phyloP scores from a whole-genome alignment of 2,888 invertebrate genomes.

The Dyspetes luteomarginatus region DNA sequence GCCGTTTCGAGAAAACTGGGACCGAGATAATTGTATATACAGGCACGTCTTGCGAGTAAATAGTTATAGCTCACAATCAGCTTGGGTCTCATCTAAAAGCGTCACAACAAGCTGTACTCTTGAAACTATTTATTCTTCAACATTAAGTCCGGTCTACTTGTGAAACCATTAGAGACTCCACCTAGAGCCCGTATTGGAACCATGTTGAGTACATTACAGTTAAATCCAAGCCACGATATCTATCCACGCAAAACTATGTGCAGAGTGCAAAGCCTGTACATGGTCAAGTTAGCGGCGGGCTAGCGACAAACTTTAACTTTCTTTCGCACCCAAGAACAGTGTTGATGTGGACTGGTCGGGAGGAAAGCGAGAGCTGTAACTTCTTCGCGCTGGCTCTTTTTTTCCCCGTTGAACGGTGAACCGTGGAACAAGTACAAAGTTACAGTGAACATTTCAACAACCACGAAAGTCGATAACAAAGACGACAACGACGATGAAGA shows the following conservation, averaged over 20 bases:
- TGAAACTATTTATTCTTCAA: conserved; percentile 3
- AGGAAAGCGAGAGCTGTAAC: conserved; percentile 38
- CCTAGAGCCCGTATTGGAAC: conserved; percentile 34
- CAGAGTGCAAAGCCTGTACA: conserved; percentile 27
- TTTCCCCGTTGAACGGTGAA: conserved; percentile 47
- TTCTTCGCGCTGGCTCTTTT: conserved; percentile 2
- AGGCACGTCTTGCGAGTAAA: no score
- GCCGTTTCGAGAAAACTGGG: background rate
- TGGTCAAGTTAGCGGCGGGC: conserved; percentile 19
- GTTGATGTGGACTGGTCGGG: conserved; percentile 16
- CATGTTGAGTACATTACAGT: conserved; percentile 7
- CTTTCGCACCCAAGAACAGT: conserved; percentile 42
- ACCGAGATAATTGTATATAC: no score
- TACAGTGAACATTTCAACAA: conserved; percentile 56
- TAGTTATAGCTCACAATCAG: no score
- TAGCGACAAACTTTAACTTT: conserved; percentile 58
- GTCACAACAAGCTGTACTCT: no score
- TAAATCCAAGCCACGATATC: conserved; percentile 14
- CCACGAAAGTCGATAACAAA: conserved; percentile 51
- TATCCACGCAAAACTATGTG: conserved; percentile 13
- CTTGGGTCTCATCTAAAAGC: no score
- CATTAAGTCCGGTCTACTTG: conserved; percentile 7
- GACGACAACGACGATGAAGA: conserved; percentile 19
- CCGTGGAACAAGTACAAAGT: conserved; percentile 56
- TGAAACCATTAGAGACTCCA: background rate